Evolutionary conservation across 2,113 vertebrate genomes (phyloP).

Genomic region (Sinosuthora webbiana): DNA sequence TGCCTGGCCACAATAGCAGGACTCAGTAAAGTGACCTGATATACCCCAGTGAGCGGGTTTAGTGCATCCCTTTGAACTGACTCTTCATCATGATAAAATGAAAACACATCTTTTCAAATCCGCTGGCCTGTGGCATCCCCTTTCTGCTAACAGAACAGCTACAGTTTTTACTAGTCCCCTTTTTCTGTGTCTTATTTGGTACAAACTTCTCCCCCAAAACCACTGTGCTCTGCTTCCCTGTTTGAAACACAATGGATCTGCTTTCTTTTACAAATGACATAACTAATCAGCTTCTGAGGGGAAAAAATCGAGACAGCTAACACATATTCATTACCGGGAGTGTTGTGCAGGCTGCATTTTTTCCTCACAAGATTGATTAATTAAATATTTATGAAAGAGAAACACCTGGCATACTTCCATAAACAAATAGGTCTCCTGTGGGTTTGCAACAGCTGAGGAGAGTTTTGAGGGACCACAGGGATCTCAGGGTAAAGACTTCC

Average conservation of each 20-base stretch:
- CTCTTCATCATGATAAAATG: not conserved
- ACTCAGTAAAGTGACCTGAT: not conserved
- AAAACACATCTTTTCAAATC: not conserved
- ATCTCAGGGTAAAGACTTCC: constrained; percentile 49
- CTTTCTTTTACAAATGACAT: not conserved
- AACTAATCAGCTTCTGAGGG: constrained; percentile 45
- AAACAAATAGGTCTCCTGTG: constrained; percentile 71
- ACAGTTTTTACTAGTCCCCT: not conserved
- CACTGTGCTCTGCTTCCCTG: not conserved
- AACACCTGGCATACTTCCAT: constrained; percentile 83
- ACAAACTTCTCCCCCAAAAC: not conserved
- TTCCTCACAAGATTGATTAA: constrained; percentile 71
- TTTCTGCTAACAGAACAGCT: not conserved
- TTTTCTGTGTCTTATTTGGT: not conserved
- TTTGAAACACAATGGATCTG: not conserved
- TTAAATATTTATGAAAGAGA: constrained; percentile 86
- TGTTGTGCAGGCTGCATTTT: constrained; percentile 51
- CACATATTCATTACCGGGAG: constrained; percentile 24
- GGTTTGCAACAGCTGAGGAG: constrained; percentile 66
- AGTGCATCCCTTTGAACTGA: not conserved
- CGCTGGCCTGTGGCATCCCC: not conserved
- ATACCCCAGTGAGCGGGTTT: not conserved
- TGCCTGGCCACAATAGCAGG: not conserved
- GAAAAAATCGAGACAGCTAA: constrained; percentile 27
- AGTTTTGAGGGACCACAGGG: constrained; percentile 59